Base-by-base conservation (phyloP, 23 tunicate species). In the Trididemnum miniatum region DNA sequence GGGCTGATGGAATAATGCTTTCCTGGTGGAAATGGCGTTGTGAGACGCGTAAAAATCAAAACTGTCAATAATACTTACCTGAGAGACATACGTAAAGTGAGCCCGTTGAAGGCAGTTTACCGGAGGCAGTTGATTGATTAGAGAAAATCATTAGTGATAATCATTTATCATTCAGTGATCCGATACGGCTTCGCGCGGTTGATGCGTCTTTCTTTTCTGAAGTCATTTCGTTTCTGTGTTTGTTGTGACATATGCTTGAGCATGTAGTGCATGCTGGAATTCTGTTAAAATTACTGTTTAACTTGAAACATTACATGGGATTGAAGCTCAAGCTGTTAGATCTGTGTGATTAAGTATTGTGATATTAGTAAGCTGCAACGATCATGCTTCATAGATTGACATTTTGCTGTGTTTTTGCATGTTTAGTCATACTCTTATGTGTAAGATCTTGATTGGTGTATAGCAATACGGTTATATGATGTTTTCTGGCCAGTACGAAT, bases 21-120 rank as follows among this genome's bases (percentile, higher is more conserved):
- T 33, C 86, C 86, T 50, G 86, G 71, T 28, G 1, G 34, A 23
- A 40, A 38, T 49, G 79, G 79, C 65, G 18, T 71, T 12, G 79
- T 82, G 33, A 78, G 78, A 37, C 24, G 86, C 27, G 86, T 71
- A 9, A 65, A 65, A 36, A 28, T 66, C 28, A 20, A 35, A 0
- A 81, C 2, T 35, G 62, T 78, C 0, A 65, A 0, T 0, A 23
- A 27, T 35, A 65, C 76, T 23, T 1, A 20, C 31, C 9, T 81
- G 31, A 25, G 85, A 31, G 78, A 81, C 78, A 35, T 81, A 0
- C 20, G 79, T 5, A 66, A 81, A 65, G 18, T 64, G 15, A 66
- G 85, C 78, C n/a, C 23, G 28, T 23, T 62, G 27, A 27, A 23
- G 57, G 57, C 12, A 49, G 12, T 49, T 31, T 65, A 0, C 71